Conservation (phyloP, 2,797 vertebrate species). For the Centropyge bicolor region DNA sequence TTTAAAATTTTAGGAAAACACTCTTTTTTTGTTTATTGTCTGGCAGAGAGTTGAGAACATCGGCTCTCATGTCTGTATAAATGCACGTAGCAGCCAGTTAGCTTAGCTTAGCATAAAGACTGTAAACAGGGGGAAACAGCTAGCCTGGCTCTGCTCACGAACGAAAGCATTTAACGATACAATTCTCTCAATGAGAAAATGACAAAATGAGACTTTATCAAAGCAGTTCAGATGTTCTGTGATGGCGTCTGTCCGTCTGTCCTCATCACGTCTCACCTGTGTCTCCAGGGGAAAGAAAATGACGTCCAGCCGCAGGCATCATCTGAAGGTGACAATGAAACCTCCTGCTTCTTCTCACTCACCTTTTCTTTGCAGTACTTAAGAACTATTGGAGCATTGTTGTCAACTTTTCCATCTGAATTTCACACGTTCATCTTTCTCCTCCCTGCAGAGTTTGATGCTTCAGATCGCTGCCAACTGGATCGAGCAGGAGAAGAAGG, state of each 20-base stretch:
- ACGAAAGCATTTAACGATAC: too few species aligned
- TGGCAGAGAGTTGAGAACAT: too few species aligned
- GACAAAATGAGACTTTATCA: not conserved
- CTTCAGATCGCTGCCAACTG: slow-evolving; percentile 78
- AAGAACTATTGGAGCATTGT: too few species aligned
- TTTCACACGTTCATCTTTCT: not conserved
- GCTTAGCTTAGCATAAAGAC: slow-evolving; percentile 10
- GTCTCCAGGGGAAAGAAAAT: slow-evolving; percentile 82
- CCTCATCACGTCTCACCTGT: not conserved
- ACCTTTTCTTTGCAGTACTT: not conserved
- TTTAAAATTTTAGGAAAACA: too few species aligned
- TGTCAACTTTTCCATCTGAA: not conserved
- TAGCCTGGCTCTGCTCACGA: not conserved
- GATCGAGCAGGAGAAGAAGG: slow-evolving; percentile 80
- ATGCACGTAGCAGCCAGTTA: not conserved
- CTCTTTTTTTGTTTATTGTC: too few species aligned
- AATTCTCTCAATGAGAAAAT: not conserved
- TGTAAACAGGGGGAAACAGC: not conserved
- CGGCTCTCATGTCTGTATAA: too few species aligned
- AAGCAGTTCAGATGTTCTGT: not conserved
- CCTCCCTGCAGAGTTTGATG: slow-evolving; percentile 85
- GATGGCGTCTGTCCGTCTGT: not conserved
- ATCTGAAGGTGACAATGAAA: slow-evolving; percentile 81
- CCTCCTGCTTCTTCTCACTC: accelerated
- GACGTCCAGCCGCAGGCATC: slow-evolving; percentile 89